A percentile compares a stretch with the other conserved stretches of the same genome.
These are phyloP conservation scores for Rhodinocichla rosea DNA, from an alignment of 2,113 vertebrate species.

Conservation along the genomic window DNA sequence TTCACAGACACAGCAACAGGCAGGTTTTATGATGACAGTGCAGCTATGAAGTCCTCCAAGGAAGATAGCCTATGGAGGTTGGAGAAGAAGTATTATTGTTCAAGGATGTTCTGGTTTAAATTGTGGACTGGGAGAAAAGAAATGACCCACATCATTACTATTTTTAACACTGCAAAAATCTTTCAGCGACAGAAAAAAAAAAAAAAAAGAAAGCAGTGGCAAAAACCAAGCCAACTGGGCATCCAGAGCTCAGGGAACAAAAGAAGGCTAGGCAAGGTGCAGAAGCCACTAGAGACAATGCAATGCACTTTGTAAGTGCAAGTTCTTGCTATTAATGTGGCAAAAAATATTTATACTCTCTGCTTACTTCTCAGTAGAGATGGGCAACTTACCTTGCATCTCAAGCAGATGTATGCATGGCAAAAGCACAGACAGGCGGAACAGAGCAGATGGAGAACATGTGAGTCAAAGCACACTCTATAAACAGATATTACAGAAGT, in stretches of 20 bases:
- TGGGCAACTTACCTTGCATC: neutral
- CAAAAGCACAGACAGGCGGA: neutral
- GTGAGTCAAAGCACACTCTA: slow-evolving; percentile 3
- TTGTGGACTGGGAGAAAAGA: neutral
- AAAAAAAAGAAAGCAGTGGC: neutral
- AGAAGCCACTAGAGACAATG: neutral
- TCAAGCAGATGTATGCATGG: neutral
- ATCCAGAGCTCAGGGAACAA: neutral
- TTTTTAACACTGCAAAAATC: neutral
- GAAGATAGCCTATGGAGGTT: neutral
- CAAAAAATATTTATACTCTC: neutral
- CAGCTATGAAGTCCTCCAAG: neutral
- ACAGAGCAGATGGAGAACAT: slow-evolving; percentile 29
- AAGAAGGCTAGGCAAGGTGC: neutral
- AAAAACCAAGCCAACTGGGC: neutral
- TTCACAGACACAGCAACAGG: neutral
- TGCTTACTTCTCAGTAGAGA: neutral
- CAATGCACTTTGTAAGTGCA: neutral
- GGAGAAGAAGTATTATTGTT: neutral
- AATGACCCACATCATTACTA: neutral
- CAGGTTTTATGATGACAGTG: neutral
- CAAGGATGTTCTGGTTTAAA: neutral
- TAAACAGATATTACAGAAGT: neutral
- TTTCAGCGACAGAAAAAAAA: neutral
- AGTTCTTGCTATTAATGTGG: neutral